Evolutionary conservation across 2,797 vertebrate species (phyloP).

Genomic region (Okamejei kenojei): DNA sequence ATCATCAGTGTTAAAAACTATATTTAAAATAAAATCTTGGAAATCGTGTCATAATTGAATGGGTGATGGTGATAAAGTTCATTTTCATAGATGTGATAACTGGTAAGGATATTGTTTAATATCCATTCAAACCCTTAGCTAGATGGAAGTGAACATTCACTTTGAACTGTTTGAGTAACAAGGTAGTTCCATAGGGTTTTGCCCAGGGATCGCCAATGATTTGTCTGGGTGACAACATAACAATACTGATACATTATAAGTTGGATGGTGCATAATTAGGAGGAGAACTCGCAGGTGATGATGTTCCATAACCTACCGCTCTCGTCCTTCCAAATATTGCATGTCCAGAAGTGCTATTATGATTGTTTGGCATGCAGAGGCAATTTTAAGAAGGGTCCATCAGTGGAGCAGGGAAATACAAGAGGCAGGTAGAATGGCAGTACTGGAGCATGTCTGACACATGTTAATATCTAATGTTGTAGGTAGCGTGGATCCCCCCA

Average conservation of each 20-base stretch:
- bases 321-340: neutral
- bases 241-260: neutral
- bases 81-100: neutral
- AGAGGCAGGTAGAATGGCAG: neutral
- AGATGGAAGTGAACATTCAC: neutral
- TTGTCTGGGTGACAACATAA: neutral
- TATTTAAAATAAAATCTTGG: neutral
- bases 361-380: neutral
- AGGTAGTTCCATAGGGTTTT: neutral
- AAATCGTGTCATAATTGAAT: neutral
- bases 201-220: neutral
- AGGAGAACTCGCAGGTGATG: neutral
- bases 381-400: neutral
- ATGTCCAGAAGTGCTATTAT: neutral
- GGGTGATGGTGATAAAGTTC: neutral
- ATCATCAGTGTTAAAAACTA: neutral
- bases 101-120: neutral
- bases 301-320: neutral
- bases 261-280: too few species aligned
- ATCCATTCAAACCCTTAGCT: neutral
- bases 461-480: conserved; percentile 43
- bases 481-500: conserved; percentile 62
- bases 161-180: neutral
- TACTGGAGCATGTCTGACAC: neutral
- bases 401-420: neutral